Evolutionary conservation across 2,888 invertebrate genomes (phyloP).

Genomic region (Hololepta plana): DNA sequence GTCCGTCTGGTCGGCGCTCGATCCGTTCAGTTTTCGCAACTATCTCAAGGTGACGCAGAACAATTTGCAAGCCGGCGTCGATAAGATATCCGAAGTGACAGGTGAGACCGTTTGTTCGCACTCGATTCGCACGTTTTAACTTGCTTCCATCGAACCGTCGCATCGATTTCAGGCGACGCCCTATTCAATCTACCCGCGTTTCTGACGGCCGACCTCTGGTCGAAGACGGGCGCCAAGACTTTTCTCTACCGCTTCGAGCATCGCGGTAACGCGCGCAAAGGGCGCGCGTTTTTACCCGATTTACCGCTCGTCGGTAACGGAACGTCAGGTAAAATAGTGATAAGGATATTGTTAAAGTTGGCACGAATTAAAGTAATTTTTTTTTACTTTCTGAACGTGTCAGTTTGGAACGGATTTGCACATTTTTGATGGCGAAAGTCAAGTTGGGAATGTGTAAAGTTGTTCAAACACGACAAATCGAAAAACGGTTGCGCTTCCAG

Average conservation of each 20-base stretch:
- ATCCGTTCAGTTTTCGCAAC: constrained; percentile 19
- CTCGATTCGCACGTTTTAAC: too few species aligned
- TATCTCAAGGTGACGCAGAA: constrained; percentile 19
- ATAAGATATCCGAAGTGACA: constrained; percentile 40
- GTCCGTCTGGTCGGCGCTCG: constrained; percentile 12
- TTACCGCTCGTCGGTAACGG: constrained; percentile 38
- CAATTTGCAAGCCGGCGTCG: constrained; percentile 28
- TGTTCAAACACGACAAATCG: too few species aligned
- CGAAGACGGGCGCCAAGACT: constrained; percentile 37
- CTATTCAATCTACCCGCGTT: constrained; percentile 62
- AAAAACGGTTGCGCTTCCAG: too few species aligned
- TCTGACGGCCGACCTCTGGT: constrained; percentile 51
- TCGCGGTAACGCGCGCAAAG: constrained; percentile 39
- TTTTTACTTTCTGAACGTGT: too few species aligned
- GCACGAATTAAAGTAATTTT: neutral
- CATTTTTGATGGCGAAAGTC: too few species aligned
- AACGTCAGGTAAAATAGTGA: constrained; percentile 12
- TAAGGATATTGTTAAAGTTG: constrained; percentile 1
- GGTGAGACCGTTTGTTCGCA: constrained; percentile 21
- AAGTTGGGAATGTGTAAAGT: too few species aligned
- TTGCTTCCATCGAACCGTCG: too few species aligned
- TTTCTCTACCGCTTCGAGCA: constrained; percentile 64
- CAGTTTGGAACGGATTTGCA: too few species aligned
- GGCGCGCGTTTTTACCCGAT: constrained; percentile 45
- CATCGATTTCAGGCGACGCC: constrained; percentile 39